Conservation (phyloP, 2,113 vertebrate genomes). For the Lophura nycthemera region DNA sequence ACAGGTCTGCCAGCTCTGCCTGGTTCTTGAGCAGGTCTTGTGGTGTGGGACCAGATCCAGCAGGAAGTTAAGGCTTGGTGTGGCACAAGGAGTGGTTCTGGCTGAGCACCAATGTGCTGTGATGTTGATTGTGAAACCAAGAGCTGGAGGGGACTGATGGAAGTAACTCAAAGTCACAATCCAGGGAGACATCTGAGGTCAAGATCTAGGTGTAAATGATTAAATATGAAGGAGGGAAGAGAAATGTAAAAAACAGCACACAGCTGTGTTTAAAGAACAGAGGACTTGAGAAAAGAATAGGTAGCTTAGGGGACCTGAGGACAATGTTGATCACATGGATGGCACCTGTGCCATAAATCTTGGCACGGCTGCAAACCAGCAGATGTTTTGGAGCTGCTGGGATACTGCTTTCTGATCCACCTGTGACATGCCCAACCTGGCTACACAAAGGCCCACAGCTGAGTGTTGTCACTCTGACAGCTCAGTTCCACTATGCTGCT, state of each 20-base stretch:
- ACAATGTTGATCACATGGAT: too few species aligned
- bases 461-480: not conserved
- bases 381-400: not conserved
- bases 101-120: not conserved
- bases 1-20: accelerated
- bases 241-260: not conserved
- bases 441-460: not conserved
- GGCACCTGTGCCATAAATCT: not conserved
- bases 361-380: not conserved
- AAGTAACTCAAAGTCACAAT: not conserved
- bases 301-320: not conserved
- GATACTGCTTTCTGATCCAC: not conserved
- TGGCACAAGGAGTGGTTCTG: not conserved
- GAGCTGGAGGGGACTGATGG: not conserved
- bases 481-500: not conserved
- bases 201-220: not conserved
- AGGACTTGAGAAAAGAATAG: not conserved
- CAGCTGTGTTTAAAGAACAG: not conserved
- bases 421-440: not conserved
- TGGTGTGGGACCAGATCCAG: not conserved
- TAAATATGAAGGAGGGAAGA: not conserved
- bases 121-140: not conserved
- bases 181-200: not conserved
- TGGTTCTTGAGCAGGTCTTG: accelerated
- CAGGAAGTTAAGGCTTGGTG: not conserved